phyloP scores from a whole-genome alignment of 2,797 vertebrate genomes.

The Kryptolebias ocellatus region DNA sequence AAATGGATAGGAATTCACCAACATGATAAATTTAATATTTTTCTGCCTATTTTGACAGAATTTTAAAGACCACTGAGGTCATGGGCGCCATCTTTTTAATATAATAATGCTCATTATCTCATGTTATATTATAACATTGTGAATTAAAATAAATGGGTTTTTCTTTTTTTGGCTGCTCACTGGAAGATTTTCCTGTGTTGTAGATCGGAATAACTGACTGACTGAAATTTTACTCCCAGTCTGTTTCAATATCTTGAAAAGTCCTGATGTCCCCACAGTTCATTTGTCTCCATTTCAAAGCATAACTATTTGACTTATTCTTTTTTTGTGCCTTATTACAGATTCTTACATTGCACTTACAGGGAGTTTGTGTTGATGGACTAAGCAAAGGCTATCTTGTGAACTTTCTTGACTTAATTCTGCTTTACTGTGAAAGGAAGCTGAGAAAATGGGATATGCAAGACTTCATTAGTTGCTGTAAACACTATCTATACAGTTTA shows the following conservation, averaged over 20 bases:
- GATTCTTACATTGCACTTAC: too few species aligned
- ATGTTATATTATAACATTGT: constrained; percentile 57
- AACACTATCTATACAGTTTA: too few species aligned
- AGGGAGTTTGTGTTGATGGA: too few species aligned
- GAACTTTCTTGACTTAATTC: too few species aligned
- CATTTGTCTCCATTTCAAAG: constrained; percentile 24
- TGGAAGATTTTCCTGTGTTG: constrained; percentile 43
- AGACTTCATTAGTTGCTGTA: too few species aligned
- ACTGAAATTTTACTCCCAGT: constrained; percentile 44
- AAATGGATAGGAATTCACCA: constrained; percentile 68
- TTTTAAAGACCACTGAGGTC: constrained; percentile 72
- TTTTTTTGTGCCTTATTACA: constrained; percentile 15
- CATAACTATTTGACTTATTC: constrained; percentile 13
- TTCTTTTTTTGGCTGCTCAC: constrained; percentile 50
- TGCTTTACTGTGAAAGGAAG: too few species aligned
- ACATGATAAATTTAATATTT: constrained; percentile 71
- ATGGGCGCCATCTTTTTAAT: constrained; percentile 63
- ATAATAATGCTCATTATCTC: constrained; percentile 78
- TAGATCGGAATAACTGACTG: constrained; percentile 53
- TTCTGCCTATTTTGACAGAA: constrained; percentile 66
- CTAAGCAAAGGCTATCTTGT: too few species aligned
- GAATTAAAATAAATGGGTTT: constrained; percentile 75
- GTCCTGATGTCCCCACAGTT: constrained; percentile 32
- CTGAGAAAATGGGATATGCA: too few species aligned
- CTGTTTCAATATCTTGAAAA: constrained; percentile 58